These are phyloP conservation scores for Bombus ignitus DNA, from an alignment of 1,140 invertebrate species.

Conservation along the genomic window DNA sequence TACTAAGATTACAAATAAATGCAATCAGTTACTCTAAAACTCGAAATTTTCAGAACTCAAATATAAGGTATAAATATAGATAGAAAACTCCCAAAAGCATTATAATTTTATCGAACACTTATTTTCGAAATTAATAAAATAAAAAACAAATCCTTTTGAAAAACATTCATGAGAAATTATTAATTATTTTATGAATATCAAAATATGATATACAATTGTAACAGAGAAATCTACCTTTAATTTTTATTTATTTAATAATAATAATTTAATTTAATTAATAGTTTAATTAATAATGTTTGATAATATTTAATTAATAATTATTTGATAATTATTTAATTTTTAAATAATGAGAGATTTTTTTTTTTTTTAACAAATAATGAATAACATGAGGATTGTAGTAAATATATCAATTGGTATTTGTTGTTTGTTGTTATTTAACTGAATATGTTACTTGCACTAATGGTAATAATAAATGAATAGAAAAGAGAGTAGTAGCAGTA, in stretches of 20 bases:
- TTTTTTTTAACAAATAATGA: not conserved
- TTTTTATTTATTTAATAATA: not conserved
- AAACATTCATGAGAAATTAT: not conserved
- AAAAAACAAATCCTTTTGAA: not conserved
- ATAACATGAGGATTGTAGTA: not conserved
- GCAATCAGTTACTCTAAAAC: not conserved
- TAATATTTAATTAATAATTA: not conserved
- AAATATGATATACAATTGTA: not conserved
- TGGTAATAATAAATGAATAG: not conserved
- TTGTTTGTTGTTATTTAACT: not conserved
- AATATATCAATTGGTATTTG: not conserved
- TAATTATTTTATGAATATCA: not conserved
- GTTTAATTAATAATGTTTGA: no score
- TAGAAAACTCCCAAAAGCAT: no score
- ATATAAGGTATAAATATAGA: not conserved
- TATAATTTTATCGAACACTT: not conserved
- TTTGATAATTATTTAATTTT: not conserved
- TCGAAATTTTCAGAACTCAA: not conserved
- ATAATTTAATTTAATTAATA: not conserved
- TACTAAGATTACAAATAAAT: not conserved
- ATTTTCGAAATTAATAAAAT: not conserved
- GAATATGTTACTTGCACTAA: not conserved
- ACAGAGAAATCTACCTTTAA: not conserved
- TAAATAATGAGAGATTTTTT: not conserved
- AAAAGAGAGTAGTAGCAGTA: not conserved